Evolutionary conservation across 1,140 invertebrate genomes (phyloP), one percentile per base, ranked within the genome.

Genomic region (Thaumatotibia leucotreta): DNA sequence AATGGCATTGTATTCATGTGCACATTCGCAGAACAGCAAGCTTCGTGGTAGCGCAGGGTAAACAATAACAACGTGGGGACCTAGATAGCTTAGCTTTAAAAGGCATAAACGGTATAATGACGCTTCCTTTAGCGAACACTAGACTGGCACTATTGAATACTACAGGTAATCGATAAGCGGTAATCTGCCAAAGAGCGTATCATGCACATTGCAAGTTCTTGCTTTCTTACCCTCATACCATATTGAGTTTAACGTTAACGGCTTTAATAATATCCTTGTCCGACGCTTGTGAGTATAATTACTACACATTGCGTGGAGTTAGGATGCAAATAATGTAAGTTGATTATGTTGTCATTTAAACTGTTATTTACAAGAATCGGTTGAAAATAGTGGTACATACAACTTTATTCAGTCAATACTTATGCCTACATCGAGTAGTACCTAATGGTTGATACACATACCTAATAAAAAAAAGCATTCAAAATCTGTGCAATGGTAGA

Each of bases 21-120:
- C 39, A 73, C 22, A 66, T 81, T 79, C 79, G 64, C 66, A 64
- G 79, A 77, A 81, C 62, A 63, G 69, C 78, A 65, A 66, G 68
- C 33, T 72, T 64, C 66, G 64, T 61, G 61, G 64, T 67, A 67
- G 68, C 63, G 20, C 69, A 72, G 67, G 50, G 65, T 52, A 61
- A 67, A 72, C 66, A 58, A 58, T 58, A 29, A 45, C 17, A 45
- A 45, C 20, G 39, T 58, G 23, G 52, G 14, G 52, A 29, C 67
- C 69, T 77, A 76, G 71, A 74, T 82, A 24, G 24, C 52, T 58
- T 82, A 23, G 5, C 52, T 58, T 58, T 58, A 58, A 24, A 58
- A 27, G 52, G 52, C n/a, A 27, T 58, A 58, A 58, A 58, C 52
- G 52, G 52, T 35, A 63, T 63, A 63, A 63, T 27, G 52, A 63